Base-by-base conservation (phyloP, 2,113 vertebrate genomes). In the Sceloporus tristichus region DNA sequence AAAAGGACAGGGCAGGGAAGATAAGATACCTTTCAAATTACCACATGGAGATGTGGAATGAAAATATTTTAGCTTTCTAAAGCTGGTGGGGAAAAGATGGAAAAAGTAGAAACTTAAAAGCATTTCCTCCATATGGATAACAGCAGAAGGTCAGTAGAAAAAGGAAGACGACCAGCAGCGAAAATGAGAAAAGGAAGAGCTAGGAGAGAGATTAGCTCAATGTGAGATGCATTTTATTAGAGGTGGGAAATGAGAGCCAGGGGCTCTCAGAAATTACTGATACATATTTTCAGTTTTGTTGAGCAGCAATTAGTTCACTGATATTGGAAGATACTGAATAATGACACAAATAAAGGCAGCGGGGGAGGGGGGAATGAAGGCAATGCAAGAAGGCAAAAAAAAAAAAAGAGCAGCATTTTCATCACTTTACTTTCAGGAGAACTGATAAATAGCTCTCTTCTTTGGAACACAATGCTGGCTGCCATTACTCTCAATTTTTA, bases 141-240 rank as follows among this genome's bases (percentile, higher is more conserved):
- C 71, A 68, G 78, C 71, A 40, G 6, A 19, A 82, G 87, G 83
- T 0, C 83, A 85, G n/a, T 13, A 62, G 88, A 80, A 56, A 77
- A 40, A 80, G 56, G 79, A 48, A 85, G 1, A 79, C 68, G 73
- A 53, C 87, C 85, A 84, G 48, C 66, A n/a, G 48, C 7, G 87
- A 85, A 92, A 91, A 89, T 86, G 91, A 90, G 90, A 66, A 71
- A 53, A 80, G 81, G 86, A 73, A 82, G 74, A 88, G 19, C 66
- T 59, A 89, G 48, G 38, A 38, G 68, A 71, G 19, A 9, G 78
- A 89, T 91, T 87, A 93, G 82, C 34, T 85, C 90, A 76, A 1
- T 16, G 86, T 48, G 86, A 92, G 54, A 82, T 73, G 80, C 48
- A 88, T 90, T 92, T 79, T 27, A 4, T 89, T 79, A 4, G 66